phyloP scores from a whole-genome alignment of 64 coral and sea anemone genomes.

The Hydrozoanthus tunicans region DNA sequence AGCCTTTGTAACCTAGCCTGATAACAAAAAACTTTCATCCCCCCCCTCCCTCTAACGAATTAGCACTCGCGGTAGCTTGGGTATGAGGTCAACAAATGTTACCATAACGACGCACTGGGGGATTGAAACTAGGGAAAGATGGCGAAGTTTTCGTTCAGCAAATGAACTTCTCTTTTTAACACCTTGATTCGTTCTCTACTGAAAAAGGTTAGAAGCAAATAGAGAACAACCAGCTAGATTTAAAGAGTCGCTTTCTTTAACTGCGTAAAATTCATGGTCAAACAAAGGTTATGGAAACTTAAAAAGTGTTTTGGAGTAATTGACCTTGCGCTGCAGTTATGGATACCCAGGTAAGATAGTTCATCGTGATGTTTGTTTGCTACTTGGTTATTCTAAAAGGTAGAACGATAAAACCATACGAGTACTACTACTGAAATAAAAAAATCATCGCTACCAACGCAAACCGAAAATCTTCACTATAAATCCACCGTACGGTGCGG shows the following conservation, averaged over 20 bases:
- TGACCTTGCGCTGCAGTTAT: not conserved
- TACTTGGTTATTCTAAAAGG: no score
- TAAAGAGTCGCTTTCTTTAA: not conserved
- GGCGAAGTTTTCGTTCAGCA: slow-evolving; percentile 27
- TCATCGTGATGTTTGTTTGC: not conserved
- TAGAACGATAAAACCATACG: no score
- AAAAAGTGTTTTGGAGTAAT: not conserved
- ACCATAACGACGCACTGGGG: slow-evolving; percentile 46
- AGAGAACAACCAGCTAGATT: not conserved
- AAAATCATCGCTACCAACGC: no score
- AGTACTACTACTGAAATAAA: no score
- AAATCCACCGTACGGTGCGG: no score
- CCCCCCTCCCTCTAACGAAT: not conserved
- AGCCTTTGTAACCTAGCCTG: slow-evolving; percentile 9
- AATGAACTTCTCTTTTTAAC: slow-evolving; percentile 27
- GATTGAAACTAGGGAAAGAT: slow-evolving; percentile 18
- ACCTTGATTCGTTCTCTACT: slow-evolving; percentile 5
- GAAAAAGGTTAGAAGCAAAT: slow-evolving; percentile 6
- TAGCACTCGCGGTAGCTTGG: not conserved
- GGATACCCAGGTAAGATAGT: slow-evolving; percentile 27
- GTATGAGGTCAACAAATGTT: slow-evolving; percentile 49
- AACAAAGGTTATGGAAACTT: slow-evolving; percentile 20
- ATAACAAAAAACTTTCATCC: not conserved
- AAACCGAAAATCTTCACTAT: no score
- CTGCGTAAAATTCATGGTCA: not conserved